Conservation (phyloP, 2,888 invertebrate genomes). For the Caenorhabditis afra region DNA sequence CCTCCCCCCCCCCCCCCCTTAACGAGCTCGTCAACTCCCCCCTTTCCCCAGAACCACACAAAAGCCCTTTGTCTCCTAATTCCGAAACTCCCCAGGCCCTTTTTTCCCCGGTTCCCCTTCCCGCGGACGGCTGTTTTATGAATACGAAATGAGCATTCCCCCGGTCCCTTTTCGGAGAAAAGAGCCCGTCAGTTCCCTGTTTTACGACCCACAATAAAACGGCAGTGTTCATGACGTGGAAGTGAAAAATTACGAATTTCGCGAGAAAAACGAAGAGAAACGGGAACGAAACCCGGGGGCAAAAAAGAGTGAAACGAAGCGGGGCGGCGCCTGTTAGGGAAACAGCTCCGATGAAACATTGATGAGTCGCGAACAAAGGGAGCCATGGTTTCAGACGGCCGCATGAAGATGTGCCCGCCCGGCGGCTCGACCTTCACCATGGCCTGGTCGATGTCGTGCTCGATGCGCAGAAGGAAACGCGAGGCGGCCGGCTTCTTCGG, state of each 20-base stretch:
- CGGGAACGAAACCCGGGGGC: not conserved
- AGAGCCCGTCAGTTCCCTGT: not conserved
- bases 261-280: not conserved
- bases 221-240: not conserved
- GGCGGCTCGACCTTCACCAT: slow-evolving; percentile 74
- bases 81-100: not conserved
- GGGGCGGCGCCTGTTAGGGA: not conserved
- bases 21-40: slow-evolving; percentile 1
- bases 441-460: slow-evolving; percentile 74
- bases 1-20: not conserved
- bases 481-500: slow-evolving; percentile 33
- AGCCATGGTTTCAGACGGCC: slow-evolving; percentile 58
- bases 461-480: slow-evolving; percentile 69
- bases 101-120: too few relatives aligned
- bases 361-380: not conserved
- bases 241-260: not conserved
- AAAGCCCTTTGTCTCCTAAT: slow-evolving; percentile 6
- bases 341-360: not conserved
- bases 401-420: slow-evolving; percentile 73
- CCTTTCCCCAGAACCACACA: not conserved
- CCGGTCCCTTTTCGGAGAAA: too few relatives aligned
- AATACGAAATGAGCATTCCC: slow-evolving; percentile 7
- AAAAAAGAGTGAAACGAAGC: not conserved
- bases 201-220: slow-evolving; percentile 18
- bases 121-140: not conserved